phyloP scores from a whole-genome alignment of 1,140 invertebrate genomes.

The Spodoptera litura region DNA sequence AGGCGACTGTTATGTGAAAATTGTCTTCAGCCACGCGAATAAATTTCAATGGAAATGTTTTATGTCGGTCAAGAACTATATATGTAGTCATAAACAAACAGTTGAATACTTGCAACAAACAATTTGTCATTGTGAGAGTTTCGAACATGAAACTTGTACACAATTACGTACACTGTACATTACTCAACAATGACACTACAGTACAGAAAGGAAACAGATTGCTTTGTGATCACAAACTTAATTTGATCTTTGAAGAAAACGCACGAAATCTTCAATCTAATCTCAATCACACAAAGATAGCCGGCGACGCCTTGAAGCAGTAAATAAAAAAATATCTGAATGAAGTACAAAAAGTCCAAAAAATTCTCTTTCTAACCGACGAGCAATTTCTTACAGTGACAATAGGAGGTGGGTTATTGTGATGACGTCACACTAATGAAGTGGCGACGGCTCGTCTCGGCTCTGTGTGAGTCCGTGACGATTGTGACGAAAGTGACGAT shows the following conservation, averaged over 20 bases:
- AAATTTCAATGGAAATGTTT: no score
- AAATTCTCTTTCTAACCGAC: not conserved
- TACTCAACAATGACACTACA: no score
- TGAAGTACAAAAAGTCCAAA: slow-evolving; percentile 2
- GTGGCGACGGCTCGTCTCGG: slow-evolving; percentile 2
- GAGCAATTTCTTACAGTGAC: slow-evolving; percentile 17
- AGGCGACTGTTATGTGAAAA: not conserved
- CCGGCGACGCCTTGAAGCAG: not conserved
- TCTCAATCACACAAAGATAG: not conserved
- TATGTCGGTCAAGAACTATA: no score
- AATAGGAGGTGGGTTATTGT: slow-evolving; percentile 10
- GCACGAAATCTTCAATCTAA: not conserved
- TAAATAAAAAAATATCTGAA: not conserved
- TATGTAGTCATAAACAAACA: no score
- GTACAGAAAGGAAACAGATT: no score
- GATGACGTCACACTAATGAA: slow-evolving; percentile 30
- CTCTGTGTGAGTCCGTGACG: not conserved
- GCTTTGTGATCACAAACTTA: not conserved
- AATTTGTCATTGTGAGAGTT: no score
- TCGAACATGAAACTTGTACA: no score
- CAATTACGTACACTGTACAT: no score
- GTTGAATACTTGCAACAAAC: no score
- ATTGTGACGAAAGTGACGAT: not conserved
- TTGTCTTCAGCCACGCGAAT: not conserved
- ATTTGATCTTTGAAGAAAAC: not conserved